Evolutionary conservation across 2,888 invertebrate genomes (phyloP).

Genomic region (Platynereis dumerilii): DNA sequence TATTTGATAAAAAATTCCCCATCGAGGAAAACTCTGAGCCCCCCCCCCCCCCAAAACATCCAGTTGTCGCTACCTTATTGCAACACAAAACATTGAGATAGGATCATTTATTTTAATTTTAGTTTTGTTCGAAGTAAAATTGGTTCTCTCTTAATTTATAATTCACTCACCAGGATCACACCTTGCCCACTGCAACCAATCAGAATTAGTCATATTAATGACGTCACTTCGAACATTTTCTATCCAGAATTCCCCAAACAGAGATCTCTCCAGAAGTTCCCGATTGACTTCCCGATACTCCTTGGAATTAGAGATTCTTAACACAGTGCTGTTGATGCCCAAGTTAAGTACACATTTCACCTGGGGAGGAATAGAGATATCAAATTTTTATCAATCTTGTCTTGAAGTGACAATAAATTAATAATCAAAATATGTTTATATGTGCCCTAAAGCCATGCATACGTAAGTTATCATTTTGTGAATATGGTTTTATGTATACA

Average conservation of each 20-base stretch:
- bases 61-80: no score
- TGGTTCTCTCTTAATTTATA: no score
- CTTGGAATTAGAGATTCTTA: neutral
- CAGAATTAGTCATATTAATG: neutral
- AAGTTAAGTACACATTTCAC: neutral
- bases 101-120: neutral
- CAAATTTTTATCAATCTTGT: no score
- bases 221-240: neutral
- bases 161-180: neutral
- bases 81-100: neutral
- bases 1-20: neutral
- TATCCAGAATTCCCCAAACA: slow-evolving; percentile 2
- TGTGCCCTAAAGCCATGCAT: neutral
- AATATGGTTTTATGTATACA: no score
- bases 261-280: neutral
- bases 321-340: neutral
- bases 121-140: no score
- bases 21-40: no score
- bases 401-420: no score
- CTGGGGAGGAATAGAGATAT: no score
- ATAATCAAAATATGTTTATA: no score
- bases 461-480: neutral
- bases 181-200: neutral
- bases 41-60: no score
- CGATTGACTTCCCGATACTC: slow-evolving; percentile 2